Percentiles rank a stretch among this genome's conserved stretches.
Evolutionary conservation across 2,797 vertebrate genomes (phyloP).

Genomic region (Vespertilio murinus): DNA sequence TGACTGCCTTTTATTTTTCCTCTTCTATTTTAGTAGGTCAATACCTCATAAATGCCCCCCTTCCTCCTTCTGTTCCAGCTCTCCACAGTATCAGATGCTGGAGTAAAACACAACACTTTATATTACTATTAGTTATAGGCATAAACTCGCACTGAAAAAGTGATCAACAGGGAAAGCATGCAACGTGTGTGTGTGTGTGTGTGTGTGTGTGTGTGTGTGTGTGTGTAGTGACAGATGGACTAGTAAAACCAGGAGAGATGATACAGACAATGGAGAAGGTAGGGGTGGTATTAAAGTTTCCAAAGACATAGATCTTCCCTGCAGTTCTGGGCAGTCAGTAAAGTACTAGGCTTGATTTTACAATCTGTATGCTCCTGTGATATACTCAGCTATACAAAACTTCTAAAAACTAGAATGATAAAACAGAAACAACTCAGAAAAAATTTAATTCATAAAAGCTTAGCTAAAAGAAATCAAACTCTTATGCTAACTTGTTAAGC

Average conservation of each 20-base stretch:
- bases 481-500: neutral
- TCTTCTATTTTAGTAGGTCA: neutral
- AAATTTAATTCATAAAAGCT: constrained; percentile 16
- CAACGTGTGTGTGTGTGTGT: neutral
- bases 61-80: neutral
- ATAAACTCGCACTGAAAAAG: neutral
- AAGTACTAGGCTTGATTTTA: constrained; percentile 38
- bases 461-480: neutral
- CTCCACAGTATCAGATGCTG: neutral
- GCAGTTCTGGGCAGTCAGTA: neutral
- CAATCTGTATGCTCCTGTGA: neutral
- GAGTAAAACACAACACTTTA: neutral
- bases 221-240: neutral
- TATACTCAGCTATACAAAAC: neutral
- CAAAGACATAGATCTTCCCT: neutral
- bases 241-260: neutral
- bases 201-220: neutral
- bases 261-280: neutral
- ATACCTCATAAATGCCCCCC: neutral
- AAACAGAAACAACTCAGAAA: constrained; percentile 48
- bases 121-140: neutral
- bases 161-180: neutral
- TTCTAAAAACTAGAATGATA: neutral
- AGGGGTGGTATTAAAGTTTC: neutral
- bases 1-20: neutral